Base-by-base conservation (phyloP, 2,888 invertebrate species). In the Syrista parreyssii region DNA sequence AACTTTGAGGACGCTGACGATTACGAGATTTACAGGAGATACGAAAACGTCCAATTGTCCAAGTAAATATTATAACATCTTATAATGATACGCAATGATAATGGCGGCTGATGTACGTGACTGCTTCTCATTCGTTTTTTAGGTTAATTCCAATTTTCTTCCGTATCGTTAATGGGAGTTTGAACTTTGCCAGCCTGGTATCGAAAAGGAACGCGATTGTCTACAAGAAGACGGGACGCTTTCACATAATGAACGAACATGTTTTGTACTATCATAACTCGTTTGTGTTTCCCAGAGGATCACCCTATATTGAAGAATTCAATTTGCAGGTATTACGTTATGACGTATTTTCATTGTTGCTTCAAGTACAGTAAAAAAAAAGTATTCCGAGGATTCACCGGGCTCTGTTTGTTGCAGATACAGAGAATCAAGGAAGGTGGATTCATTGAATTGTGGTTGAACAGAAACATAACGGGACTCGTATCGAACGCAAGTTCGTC, bases 251-350 rank as follows among this genome's bases (percentile, higher is more conserved):
- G 76, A 76, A 72, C 23, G 71, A 76, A 40, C 32, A 4, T 33
- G 76, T 73, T 30, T 23, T 72, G 76, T 31, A 71, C 40, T 76
- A 40, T 76, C 76, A 55, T 23, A 36, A 31, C 40, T 55, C 76
- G 4, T 76, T 76, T 76, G 71, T 34, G 12, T 72, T 76, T 3
- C 76, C 72, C 4, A 76, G 31, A 23, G 76, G 72, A 35, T 76
- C 76, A 12, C 72, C 76, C 6, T 76, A 72, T 33, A 76, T 76
- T 11, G 32, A 71, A 15, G 76, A 76, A 40, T 76, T 76, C 33
- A 71, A 76, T 34, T 68, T 71, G 40, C 76, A 76, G 76, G 76
- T 76, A 71, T 15, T 40, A 4, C 15, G 4, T 15, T 40, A 40
- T 15, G 40, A 40, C 4, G 40, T 40, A 4, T 40, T 40, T 15